These are phyloP conservation scores for Temnothorax curvispinosus DNA, from an alignment of 1,140 invertebrate species.

Conservation along the genomic window DNA sequence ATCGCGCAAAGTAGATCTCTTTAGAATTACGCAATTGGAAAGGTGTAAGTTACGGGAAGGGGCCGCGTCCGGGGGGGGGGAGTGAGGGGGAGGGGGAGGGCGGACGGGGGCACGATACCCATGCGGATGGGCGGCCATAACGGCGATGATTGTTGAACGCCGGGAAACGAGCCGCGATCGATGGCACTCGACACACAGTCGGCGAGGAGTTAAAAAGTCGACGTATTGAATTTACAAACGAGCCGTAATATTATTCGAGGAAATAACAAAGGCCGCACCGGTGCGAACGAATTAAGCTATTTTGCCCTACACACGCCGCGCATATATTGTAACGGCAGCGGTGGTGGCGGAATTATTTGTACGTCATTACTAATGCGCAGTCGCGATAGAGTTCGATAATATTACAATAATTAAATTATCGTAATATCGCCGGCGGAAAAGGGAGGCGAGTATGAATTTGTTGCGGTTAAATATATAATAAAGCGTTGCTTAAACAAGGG, in stretches of 20 bases:
- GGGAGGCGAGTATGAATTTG: constrained; percentile 61
- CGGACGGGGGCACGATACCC: neutral
- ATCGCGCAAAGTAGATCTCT: constrained; percentile 2
- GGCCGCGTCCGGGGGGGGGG: neutral
- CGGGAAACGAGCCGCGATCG: constrained; percentile 37
- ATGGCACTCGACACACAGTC: constrained; percentile 47
- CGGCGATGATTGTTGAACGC: constrained; percentile 15
- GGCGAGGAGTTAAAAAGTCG: constrained; percentile 53
- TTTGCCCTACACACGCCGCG: constrained; percentile 46
- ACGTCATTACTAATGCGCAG: constrained; percentile 61
- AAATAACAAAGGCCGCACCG: constrained; percentile 59
- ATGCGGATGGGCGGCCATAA: constrained; percentile 16
- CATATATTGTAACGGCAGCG: constrained; percentile 30
- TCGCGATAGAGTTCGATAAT: constrained; percentile 64
- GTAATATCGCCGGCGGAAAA: constrained; percentile 62
- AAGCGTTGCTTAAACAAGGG: constrained; percentile 62
- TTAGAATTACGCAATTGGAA: constrained; percentile 10
- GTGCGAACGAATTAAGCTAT: constrained; percentile 59
- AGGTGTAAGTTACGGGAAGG: constrained; percentile 6
- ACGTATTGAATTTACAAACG: constrained; percentile 59
- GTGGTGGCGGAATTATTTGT: constrained; percentile 57
- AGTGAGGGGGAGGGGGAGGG: neutral
- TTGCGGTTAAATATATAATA: constrained; percentile 65
- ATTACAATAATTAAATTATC: constrained; percentile 67
- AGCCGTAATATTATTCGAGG: constrained; percentile 60